Evolutionary conservation across 2,888 invertebrate species (phyloP), one percentile per base, ranked within the genome.

Genomic region (Lepidonotus clava): DNA sequence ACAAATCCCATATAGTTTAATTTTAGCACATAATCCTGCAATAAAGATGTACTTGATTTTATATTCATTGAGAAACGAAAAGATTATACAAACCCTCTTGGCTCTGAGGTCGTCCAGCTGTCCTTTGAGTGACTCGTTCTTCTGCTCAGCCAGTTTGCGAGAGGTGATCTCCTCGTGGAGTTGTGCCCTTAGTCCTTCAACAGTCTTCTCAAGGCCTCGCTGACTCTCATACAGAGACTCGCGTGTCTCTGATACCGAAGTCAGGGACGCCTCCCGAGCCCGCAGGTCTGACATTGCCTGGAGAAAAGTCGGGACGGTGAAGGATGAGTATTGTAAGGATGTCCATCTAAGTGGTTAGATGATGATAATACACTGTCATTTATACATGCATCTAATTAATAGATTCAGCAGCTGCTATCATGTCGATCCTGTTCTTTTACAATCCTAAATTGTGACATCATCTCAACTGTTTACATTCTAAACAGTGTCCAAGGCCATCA

Each of bases 121-220:
- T 1, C 90, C 87, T 66, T 91, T 90, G 21, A 91, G 86, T 18
- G 90, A 86, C 6, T 91, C 91, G 0, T 91, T 87, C 77, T 91
- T 91, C 83, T 93, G 92, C 84, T 92, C 92, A 4, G 91, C 89
- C 6, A 92, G 88, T 85, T 91, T 90, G 8, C 91, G 87, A 5
- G 89, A 89, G 0, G 92, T 91, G 28, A 87, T 89, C 86, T 92
- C 91, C 66, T 92, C 91, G 32, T 91, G 90, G 1, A 92, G 89
- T 83, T 91, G 89, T 0, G 87, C 56, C 41, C 90, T 90, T 18
- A 91, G 85, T 11, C 91, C 89, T 38, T 91, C 91, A 34, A 92
- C 21, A 0, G 90, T 84, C 61, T 87, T 88, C 85, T 92, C 91
- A 32, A 89, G 86, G 36, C 88, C 87, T 36, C 88, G 87, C 14